A percentile compares a stretch with the other conserved stretches of the same genome.
These are phyloP conservation scores for Clepsis dumicolana DNA, from an alignment of 2,888 invertebrate genomes.

Conservation along the genomic window DNA sequence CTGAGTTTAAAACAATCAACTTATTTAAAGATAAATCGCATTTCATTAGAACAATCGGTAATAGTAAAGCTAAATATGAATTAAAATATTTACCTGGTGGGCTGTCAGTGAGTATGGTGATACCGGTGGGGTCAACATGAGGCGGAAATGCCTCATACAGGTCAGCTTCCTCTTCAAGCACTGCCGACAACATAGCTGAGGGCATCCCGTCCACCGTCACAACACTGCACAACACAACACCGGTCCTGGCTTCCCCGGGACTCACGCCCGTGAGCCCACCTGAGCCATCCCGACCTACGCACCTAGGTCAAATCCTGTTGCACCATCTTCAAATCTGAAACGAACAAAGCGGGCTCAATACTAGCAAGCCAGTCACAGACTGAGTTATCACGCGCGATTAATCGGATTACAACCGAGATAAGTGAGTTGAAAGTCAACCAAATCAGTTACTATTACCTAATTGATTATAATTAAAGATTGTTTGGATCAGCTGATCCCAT, in stretches of 20 bases:
- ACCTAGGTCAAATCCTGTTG: conserved; percentile 86
- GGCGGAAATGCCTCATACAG: conserved; percentile 92
- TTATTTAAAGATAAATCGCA: too few relatives aligned
- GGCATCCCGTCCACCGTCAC: conserved; percentile 78
- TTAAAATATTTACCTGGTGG: conserved; percentile 77
- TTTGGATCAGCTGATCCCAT: conserved; percentile 81
- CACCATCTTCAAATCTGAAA: conserved; percentile 86
- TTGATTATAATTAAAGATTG: conserved; percentile 77
- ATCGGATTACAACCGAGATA: conserved; percentile 64
- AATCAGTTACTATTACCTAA: conserved; percentile 74
- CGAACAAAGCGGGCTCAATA: conserved; percentile 59
- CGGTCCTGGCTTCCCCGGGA: conserved; percentile 64
- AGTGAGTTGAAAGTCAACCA: conserved; percentile 55
- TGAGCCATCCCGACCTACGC: conserved; percentile 68
- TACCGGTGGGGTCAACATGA: conserved; percentile 93
- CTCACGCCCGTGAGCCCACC: conserved; percentile 75
- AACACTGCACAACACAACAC: conserved; percentile 73
- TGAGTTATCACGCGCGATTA: conserved; percentile 63
- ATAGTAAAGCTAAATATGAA: background rate
- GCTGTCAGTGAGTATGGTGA: conserved; percentile 90
- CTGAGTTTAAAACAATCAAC: too few relatives aligned
- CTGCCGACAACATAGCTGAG: conserved; percentile 90
- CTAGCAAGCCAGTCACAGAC: conserved; percentile 60
- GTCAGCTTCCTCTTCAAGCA: conserved; percentile 91
- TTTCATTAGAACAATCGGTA: background rate